Evolutionary conservation across 2,888 invertebrate species (phyloP).

Genomic region (Heliconius erato): DNA sequence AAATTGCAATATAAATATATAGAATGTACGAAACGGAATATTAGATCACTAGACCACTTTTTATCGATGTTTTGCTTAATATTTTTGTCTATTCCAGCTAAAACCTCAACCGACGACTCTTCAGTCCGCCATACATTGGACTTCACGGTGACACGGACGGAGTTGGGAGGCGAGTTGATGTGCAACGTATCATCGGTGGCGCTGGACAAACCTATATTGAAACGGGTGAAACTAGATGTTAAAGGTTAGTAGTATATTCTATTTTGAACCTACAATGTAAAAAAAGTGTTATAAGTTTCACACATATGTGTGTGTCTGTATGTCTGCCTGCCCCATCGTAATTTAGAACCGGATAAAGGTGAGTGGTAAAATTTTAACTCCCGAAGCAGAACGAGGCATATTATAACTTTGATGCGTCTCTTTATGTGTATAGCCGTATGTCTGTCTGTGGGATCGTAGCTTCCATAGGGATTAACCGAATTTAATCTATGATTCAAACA

Average conservation of each 20-base stretch:
- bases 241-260: slow-evolving; percentile 85
- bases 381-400: no score
- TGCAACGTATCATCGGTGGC: slow-evolving; percentile 91
- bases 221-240: slow-evolving; percentile 88
- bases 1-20: no score
- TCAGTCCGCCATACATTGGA: slow-evolving; percentile 75
- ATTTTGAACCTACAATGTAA: background rate
- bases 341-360: no score
- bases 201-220: slow-evolving; percentile 86
- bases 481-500: no score
- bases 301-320: background rate
- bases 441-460: no score
- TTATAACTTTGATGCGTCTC: no score
- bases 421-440: no score
- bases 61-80: background rate
- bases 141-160: slow-evolving; percentile 89
- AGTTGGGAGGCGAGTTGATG: slow-evolving; percentile 89
- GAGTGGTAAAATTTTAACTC: no score
- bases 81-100: slow-evolving; percentile 65
- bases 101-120: slow-evolving; percentile 71
- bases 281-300: no score
- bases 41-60: background rate
- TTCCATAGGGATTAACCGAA: no score
- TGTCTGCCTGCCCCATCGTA: no score
- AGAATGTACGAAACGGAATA: no score